Base-by-base conservation (phyloP, 2,888 invertebrate species). In the Empis livida region DNA sequence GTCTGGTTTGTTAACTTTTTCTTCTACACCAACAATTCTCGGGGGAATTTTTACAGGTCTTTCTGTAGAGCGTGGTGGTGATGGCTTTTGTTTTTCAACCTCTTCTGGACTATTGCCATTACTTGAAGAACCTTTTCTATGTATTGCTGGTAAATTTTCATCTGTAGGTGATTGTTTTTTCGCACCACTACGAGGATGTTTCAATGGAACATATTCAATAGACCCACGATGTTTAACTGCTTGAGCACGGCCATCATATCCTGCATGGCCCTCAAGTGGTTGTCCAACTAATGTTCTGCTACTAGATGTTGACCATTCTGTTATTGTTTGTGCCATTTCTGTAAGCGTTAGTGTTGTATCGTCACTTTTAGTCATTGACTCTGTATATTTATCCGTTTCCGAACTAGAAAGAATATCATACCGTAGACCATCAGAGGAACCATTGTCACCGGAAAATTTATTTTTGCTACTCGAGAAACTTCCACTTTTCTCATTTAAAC, bases 241-340 rank as follows among this genome's bases (percentile, higher is more conserved):
- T n/a, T 3, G 13, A n/a, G 27, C 27, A 5, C 59, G 53, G 32
- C 47, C 52, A 42, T 51, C 52, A 10, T 15, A 45, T 2, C 47
- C 50, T 27, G 50, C 51, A 30, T 53, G 48, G 41, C 54, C 52
- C 39, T 59, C 57, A 2, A 37, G 14, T n/a, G 53, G 53, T 5
- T 41, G 30, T 11, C 79, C 80, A 41, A 84, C 76, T 10, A 86
- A 72, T 0, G 84, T 84, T 48, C 84, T 82, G 57, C 84, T 85
- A 16, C 82, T 82, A 53, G 86, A 86, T 2, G 82, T 84, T 1
- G 86, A 86, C 85, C 87, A 87, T 55, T 87, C 87, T 1, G 86
- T 86, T 56, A 86, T 82, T 1, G 85, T 85, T 52, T 85, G 85
- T 2, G 84, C 86, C 55, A 80, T 74, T 62, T 80, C 80, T 0